phyloP scores from a whole-genome alignment of 2,888 invertebrate species.

The Hanleya hanleyi region DNA sequence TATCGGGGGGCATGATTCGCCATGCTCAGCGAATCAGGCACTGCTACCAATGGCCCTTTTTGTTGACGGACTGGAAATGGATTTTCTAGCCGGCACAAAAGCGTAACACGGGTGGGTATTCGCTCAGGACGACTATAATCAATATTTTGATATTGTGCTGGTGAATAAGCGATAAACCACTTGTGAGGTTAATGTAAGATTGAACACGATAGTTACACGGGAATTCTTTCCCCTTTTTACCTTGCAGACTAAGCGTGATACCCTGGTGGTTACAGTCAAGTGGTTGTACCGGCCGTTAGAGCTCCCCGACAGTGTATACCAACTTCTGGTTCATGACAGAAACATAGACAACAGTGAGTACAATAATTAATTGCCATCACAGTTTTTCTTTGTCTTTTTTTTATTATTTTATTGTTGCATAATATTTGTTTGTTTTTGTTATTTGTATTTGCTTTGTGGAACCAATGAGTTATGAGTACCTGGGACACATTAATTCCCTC shows the following conservation, averaged over 20 bases:
- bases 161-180: not conserved
- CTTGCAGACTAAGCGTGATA: slow-evolving; percentile 76
- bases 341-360: slow-evolving; percentile 63
- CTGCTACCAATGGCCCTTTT: not conserved
- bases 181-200: not conserved
- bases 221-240: not conserved
- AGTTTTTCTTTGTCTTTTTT: no score
- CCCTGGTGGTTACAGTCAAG: slow-evolving; percentile 75
- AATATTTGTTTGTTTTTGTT: no score
- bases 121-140: not conserved
- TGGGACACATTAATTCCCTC: no score
- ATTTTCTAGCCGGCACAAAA: not conserved
- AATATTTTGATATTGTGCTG: not conserved
- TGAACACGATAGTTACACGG: not conserved
- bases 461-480: no score
- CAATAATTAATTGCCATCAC: not conserved
- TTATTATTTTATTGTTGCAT: no score
- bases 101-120: not conserved
- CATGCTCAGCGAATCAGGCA: not conserved
- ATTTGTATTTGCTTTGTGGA: no score
- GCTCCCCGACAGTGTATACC: slow-evolving; percentile 76
- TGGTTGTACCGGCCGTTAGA: slow-evolving; percentile 77
- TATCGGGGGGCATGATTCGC: not conserved
- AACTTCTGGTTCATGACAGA: slow-evolving; percentile 74
- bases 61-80: not conserved